Conservation (phyloP, 2,888 invertebrate genomes). For the Celastrina argiolus region DNA sequence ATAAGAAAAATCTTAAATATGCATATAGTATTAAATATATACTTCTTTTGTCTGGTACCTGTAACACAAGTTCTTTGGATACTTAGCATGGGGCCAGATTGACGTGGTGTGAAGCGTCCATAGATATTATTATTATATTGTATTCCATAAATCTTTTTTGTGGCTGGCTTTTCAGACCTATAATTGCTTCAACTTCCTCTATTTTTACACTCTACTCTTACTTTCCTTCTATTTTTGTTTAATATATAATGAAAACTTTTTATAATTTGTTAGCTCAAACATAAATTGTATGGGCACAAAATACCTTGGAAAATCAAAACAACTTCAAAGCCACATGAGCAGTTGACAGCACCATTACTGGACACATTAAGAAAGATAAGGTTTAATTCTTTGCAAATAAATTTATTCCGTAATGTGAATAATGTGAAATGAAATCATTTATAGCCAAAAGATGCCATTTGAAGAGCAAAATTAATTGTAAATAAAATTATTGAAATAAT, state of each 20-base stretch:
- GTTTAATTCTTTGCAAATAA: constrained; percentile 43
- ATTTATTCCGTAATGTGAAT: constrained; percentile 49
- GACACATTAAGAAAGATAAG: constrained; percentile 38
- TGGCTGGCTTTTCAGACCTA: no score
- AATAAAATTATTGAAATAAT: not conserved
- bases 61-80: no score
- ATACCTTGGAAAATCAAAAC: constrained; percentile 53
- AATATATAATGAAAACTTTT: not conserved
- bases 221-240: no score
- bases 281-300: constrained; percentile 47
- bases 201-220: no score
- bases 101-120: no score
- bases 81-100: no score
- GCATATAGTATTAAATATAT: no score
- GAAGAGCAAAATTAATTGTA: not conserved
- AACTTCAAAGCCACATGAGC: constrained; percentile 35
- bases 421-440: constrained; percentile 37
- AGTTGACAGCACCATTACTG: constrained; percentile 36
- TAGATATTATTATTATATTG: no score
- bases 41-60: no score
- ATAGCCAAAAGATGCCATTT: constrained; percentile 36
- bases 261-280: constrained; percentile 26
- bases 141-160: no score
- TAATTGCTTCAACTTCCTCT: no score
- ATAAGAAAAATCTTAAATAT: no score